Evolutionary conservation across 2,888 invertebrate genomes (phyloP).

Genomic region (Dynastes maya): DNA sequence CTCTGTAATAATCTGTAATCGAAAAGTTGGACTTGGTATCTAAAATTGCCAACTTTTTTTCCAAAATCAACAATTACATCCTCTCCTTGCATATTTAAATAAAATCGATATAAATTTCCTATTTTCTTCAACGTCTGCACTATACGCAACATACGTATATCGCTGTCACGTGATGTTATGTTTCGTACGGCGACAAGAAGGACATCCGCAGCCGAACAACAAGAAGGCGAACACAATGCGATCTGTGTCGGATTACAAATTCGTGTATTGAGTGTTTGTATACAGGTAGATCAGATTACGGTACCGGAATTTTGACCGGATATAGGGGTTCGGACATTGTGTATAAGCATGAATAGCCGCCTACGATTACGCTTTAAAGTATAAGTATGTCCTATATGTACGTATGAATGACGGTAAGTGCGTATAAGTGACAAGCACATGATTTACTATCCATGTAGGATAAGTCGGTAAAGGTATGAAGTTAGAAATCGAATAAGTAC

Average conservation of each 20-base stretch:
- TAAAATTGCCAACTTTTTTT: too few species aligned
- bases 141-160: conserved; percentile 2
- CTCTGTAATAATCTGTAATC: too few species aligned
- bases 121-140: not conserved
- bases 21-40: too few species aligned
- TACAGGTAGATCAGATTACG: conserved; percentile 56
- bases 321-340: conserved; percentile 52
- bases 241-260: conserved; percentile 53
- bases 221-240: conserved; percentile 37
- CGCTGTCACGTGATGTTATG: conserved; percentile 9
- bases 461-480: too few species aligned
- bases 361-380: conserved; percentile 9
- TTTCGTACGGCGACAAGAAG: conserved; percentile 20
- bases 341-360: conserved; percentile 10
- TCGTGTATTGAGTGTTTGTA: conserved; percentile 49
- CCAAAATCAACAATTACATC: too few species aligned
- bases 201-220: conserved; percentile 30
- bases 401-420: not conserved
- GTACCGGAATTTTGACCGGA: conserved; percentile 55
- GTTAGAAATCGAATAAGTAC: too few species aligned
- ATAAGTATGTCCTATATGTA: not conserved
- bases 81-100: too few species aligned
- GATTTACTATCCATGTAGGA: too few species aligned
- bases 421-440: too few species aligned
- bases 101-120: too few species aligned